Evolutionary conservation across 2,888 invertebrate species (phyloP).

Genomic region (Polymixis lichenea): DNA sequence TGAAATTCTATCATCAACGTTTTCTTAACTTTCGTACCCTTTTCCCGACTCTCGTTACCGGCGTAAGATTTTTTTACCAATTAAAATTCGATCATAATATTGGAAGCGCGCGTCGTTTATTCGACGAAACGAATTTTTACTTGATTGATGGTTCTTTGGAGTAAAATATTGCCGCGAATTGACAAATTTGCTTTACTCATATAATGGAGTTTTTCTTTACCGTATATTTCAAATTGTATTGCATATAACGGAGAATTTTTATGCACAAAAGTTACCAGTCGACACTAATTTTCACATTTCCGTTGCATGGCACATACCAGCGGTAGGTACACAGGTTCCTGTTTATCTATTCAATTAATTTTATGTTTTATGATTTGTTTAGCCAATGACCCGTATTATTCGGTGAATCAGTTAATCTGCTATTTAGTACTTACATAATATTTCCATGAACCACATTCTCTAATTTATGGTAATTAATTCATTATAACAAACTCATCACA

Average conservation of each 20-base stretch:
- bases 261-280: background rate
- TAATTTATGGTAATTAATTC: slow-evolving; percentile 19
- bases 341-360: background rate
- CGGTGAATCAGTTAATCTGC: background rate
- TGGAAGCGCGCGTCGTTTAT: slow-evolving; percentile 63
- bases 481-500: slow-evolving; percentile 5
- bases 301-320: background rate
- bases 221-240: slow-evolving; percentile 31
- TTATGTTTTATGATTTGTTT: background rate
- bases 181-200: slow-evolving; percentile 67
- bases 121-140: slow-evolving; percentile 71
- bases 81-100: slow-evolving; percentile 69
- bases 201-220: slow-evolving; percentile 47
- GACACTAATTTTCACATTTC: background rate
- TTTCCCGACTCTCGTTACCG: background rate
- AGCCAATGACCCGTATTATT: background rate
- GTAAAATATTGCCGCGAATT: slow-evolving; percentile 64
- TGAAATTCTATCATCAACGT: slow-evolving; percentile 19
- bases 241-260: background rate
- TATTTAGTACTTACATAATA: slow-evolving; percentile 17
- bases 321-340: too few relatives aligned
- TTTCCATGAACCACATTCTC: background rate
- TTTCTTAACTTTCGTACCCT: background rate
- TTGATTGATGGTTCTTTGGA: slow-evolving; percentile 75
- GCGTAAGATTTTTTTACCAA: slow-evolving; percentile 52